Base-by-base conservation (phyloP, 2,888 invertebrate genomes). In the Tyria jacobaeae region DNA sequence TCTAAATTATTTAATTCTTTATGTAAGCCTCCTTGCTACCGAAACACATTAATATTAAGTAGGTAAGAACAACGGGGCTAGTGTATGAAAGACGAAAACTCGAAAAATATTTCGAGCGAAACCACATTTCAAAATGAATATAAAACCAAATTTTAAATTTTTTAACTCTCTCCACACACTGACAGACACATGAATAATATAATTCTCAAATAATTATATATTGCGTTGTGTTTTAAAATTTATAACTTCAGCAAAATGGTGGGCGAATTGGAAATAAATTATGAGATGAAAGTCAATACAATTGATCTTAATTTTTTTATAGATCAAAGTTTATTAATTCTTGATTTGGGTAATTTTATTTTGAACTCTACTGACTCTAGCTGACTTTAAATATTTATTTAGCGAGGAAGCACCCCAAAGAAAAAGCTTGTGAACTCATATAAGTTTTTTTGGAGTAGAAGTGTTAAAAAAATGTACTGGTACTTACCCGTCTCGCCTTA, bases 401-500 rank as follows among this genome's bases (percentile, higher is more conserved):
- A n/a, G n/a, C n/a, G n/a, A n/a, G n/a, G n/a, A n/a, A n/a, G n/a
- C n/a, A n/a, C n/a, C n/a, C n/a, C n/a, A n/a, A n/a, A n/a, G n/a
- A n/a, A n/a, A n/a, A n/a, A n/a, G n/a, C n/a, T n/a, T 7, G 27
- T 31, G 27, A 31, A 31, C 27, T 31, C 1, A n/a, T 1, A 39
- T n/a, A 39, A 1, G n/a, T 39, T n/a, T 39, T 39, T 39, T n/a
- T 15, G n/a, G 5, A 37, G 5, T 37, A 39, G n/a, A 39, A 14
- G 3, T 2, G 25, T 4, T 0, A 48, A 10, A 10, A n/a, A 37
- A 24, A 12, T 37, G 1, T 15, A 1, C 17, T 10, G 0, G 15
- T 58, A 94, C 96, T 96, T 92, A 98, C 98, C 94, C 98, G 95
- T 85, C 97, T 93, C n/a, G 98, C 98, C 88, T 96, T 96, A 58